Evolutionary conservation across 2,113 vertebrate genomes (phyloP), one percentile per base, ranked within the genome.

Genomic region (Gopherus evgoodei): DNA sequence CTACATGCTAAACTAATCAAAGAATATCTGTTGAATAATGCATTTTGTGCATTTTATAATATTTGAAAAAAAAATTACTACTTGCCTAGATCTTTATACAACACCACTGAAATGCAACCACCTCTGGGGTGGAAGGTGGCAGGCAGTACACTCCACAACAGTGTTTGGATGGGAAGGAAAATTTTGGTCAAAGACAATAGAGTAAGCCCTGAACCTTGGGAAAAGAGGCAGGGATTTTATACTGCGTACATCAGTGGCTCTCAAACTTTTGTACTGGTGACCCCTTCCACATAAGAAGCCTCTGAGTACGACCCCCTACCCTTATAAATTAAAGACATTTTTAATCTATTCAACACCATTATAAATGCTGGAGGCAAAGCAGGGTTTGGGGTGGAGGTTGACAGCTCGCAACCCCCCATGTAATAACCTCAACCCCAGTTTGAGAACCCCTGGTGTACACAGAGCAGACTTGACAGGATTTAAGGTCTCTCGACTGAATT

Each of bases 111-210:
- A 76, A 76, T 76, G 57, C 35, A 89, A 76, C 47, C 69, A 35
- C 1, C 4, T 57, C 52, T 90, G 93, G 47, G 88, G 11, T 72
- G 31, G 72, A 79, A 91, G 35, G 52, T 49, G 38, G 42, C 25
- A 12, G 75, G 25, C 24, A 44, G 24, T 44, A 78, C 4, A 44
- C 1, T 91, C 92, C 22, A 65, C 44, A 95, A 1, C 5, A 11
- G 42, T 85, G 7, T 94, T 97, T 96, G 81, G 78, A 53, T 84
- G 80, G 44, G 62, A 93, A 84, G 72, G 29, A n/a, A 57, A 47
- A 50, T 27, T 81, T 24, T 87, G 53, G 31, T 25, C 86, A 29
- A 44, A 87, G 57, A 29, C 35, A 69, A 65, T 83, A 52, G 53
- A 80, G 54, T 16, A 92, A 90, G 86, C 50, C 24, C 7, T 81